Percentiles rank a stretch among this genome's conserved stretches.
Evolutionary conservation across 2,797 vertebrate species (phyloP).

Genomic region (Xiphorhynchus erythropygius): DNA sequence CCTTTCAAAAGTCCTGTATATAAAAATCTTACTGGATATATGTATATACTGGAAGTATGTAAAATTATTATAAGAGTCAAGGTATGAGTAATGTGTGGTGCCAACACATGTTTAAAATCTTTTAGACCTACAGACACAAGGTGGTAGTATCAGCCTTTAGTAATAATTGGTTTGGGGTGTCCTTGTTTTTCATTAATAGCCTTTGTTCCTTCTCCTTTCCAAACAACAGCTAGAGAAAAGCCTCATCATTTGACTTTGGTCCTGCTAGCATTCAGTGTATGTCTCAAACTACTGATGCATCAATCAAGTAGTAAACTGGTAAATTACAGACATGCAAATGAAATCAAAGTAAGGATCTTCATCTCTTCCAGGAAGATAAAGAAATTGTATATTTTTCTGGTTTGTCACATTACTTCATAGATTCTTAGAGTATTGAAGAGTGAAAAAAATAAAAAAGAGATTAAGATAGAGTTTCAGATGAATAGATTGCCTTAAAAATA

Average conservation of each 20-base stretch:
- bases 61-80: neutral
- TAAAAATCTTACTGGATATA: neutral
- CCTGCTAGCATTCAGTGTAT: neutral
- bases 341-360: neutral
- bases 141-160: constrained; percentile 43
- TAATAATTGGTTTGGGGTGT: neutral
- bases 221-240: neutral
- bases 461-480: neutral
- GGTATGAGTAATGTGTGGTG: neutral
- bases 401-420: neutral
- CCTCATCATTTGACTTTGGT: neutral
- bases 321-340: neutral
- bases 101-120: neutral
- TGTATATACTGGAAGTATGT: neutral
- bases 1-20: neutral
- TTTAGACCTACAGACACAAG: constrained; percentile 58
- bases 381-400: neutral
- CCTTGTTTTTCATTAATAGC: neutral
- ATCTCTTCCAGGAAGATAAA: neutral
- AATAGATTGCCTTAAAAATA: neutral
- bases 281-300: neutral
- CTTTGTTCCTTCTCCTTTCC: neutral
- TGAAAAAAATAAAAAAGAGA: neutral
- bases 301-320: neutral
- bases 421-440: neutral